These are phyloP conservation scores for Miichthys miiuy DNA, from an alignment of 2,797 vertebrate species.

Conservation along the genomic window DNA sequence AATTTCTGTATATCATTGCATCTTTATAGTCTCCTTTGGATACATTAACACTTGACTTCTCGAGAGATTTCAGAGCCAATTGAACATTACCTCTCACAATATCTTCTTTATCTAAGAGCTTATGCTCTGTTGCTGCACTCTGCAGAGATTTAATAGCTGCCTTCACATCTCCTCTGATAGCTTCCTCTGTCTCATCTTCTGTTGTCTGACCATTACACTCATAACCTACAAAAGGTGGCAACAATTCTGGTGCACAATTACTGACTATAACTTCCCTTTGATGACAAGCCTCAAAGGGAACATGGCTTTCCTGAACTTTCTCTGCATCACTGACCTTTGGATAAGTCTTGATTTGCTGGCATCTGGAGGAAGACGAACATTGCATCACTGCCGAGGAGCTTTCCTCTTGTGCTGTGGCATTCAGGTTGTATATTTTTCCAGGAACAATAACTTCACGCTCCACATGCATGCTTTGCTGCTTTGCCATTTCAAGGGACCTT, in stretches of 20 bases:
- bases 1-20: conserved; percentile 92
- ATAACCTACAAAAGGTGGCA: conserved; percentile 78
- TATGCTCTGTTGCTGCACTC: conserved; percentile 87
- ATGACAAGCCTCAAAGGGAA: conserved; percentile 79
- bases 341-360: conserved; percentile 84
- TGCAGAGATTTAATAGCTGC: conserved; percentile 91
- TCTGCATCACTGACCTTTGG: conserved; percentile 95
- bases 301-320: conserved; percentile 80
- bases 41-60: conserved; percentile 90
- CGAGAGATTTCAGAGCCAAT: conserved; percentile 86
- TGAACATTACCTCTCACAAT: conserved; percentile 88
- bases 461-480: conserved; percentile 82
- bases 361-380: conserved; percentile 72
- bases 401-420: conserved; percentile 73
- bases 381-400: conserved; percentile 63
- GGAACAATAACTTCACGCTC: conserved; percentile 79
- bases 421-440: conserved; percentile 83
- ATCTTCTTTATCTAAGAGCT: conserved; percentile 88
- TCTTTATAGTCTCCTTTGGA: conserved; percentile 91
- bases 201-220: conserved; percentile 85
- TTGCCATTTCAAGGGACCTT: conserved; percentile 85
- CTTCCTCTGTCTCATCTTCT: conserved; percentile 86
- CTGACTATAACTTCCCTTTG: conserved; percentile 82
- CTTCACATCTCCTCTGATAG: conserved; percentile 90
- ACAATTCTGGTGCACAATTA: conserved; percentile 84